Percentiles rank a stretch among this genome's conserved stretches.
Evolutionary conservation across 2,888 invertebrate genomes (phyloP).

Genomic region (Melanchra persicariae): DNA sequence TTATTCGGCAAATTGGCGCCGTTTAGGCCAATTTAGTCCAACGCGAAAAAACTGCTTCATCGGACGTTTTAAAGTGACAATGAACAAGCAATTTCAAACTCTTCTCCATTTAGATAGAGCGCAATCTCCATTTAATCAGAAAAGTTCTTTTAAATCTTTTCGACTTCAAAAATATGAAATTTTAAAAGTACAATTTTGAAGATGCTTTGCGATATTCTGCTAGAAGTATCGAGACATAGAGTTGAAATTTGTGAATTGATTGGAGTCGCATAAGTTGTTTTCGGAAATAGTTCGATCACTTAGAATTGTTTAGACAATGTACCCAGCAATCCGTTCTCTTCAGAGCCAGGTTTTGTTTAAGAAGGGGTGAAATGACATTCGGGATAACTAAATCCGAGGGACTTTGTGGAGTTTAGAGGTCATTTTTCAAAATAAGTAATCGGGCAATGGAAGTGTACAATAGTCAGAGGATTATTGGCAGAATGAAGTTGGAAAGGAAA

Average conservation of each 20-base stretch:
- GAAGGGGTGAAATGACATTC: constrained; percentile 89
- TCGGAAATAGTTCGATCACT: constrained; percentile 76
- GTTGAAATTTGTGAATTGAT: constrained; percentile 52
- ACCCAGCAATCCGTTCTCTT: constrained; percentile 86
- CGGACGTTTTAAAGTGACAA: constrained; percentile 80
- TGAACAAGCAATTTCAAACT: constrained; percentile 68
- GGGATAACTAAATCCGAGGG: constrained; percentile 83
- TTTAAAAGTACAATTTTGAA: constrained; percentile 77
- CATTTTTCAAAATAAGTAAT: constrained; percentile 87
- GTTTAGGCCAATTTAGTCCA: constrained; percentile 64
- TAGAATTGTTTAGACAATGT: constrained; percentile 88
- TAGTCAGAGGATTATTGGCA: constrained; percentile 47
- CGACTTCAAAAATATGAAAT: constrained; percentile 66
- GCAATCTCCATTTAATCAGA: constrained; percentile 63
- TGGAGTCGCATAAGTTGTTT: constrained; percentile 69
- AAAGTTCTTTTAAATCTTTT: constrained; percentile 74
- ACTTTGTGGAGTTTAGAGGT: constrained; percentile 76
- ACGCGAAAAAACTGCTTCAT: constrained; percentile 77
- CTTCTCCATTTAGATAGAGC: constrained; percentile 53
- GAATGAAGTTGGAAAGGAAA: constrained; percentile 13
- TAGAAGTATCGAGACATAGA: constrained; percentile 12
- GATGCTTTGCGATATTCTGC: constrained; percentile 32
- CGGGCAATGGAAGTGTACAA: constrained; percentile 56
- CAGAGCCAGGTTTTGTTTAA: constrained; percentile 87
- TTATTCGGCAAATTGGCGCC: constrained; percentile 34